Evolutionary conservation across 2,888 invertebrate genomes (phyloP).

Genomic region (Azorinus chamasolen): DNA sequence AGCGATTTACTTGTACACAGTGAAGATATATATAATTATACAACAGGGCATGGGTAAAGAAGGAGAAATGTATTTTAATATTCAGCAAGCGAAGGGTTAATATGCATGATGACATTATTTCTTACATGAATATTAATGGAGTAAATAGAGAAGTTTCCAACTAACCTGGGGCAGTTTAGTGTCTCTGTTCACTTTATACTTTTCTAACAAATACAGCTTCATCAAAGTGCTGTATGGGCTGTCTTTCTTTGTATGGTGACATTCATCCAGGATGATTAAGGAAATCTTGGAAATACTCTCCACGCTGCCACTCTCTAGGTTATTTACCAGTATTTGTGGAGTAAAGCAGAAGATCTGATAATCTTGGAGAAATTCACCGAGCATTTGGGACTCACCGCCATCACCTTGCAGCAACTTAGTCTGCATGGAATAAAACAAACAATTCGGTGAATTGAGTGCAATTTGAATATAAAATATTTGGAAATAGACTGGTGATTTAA

Average conservation of each 20-base stretch:
- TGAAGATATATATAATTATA: no score
- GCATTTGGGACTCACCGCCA: slow-evolving; percentile 41
- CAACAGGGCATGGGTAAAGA: no score
- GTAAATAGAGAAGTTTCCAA: no score
- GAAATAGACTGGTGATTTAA: no score
- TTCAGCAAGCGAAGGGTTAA: no score
- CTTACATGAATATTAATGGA: no score
- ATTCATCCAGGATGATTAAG: slow-evolving; percentile 77
- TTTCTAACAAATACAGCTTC: slow-evolving; percentile 73
- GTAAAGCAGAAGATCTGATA: slow-evolving; percentile 74
- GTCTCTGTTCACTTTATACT: slow-evolving; percentile 1
- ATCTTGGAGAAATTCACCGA: slow-evolving; percentile 30
- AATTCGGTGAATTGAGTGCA: no score
- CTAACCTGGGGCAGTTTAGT: slow-evolving; percentile 58
- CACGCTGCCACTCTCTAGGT: slow-evolving; percentile 46
- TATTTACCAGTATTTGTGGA: slow-evolving; percentile 83
- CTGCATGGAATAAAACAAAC: no score
- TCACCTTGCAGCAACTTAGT: slow-evolving; percentile 51
- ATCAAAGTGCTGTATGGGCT: slow-evolving; percentile 78
- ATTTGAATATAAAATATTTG: no score
- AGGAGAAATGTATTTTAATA: no score
- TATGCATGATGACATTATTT: no score
- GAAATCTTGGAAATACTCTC: slow-evolving; percentile 59
- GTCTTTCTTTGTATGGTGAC: slow-evolving; percentile 74
- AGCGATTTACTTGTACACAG: no score